Evolutionary conservation across 2,113 vertebrate genomes (phyloP).

Genomic region (Saccopteryx bilineata): DNA sequence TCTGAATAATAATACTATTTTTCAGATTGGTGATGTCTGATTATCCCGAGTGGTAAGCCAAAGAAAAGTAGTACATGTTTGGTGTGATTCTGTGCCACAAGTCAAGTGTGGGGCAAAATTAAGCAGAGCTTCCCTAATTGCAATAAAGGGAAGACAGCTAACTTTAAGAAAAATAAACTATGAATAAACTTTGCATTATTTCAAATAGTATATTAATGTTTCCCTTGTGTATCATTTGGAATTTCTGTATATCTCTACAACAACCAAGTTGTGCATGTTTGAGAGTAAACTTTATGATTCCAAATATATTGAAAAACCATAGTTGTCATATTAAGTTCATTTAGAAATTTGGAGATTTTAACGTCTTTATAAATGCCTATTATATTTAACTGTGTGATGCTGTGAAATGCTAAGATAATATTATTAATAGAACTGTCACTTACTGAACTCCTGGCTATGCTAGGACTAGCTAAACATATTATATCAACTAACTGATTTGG

Average conservation of each 20-base stretch:
- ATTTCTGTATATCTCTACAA: not conserved
- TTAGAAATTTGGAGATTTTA: not conserved
- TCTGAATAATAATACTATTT: not conserved
- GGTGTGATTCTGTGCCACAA: slow-evolving; percentile 90
- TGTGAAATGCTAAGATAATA: not conserved
- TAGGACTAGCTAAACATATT: not conserved
- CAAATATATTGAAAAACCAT: not conserved
- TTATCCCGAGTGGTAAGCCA: slow-evolving; percentile 90
- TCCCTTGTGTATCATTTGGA: not conserved
- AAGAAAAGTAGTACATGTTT: slow-evolving; percentile 86
- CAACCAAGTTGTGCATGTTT: not conserved
- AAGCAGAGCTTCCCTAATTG: slow-evolving; percentile 90
- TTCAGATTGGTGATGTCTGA: slow-evolving; percentile 84
- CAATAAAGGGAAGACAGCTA: slow-evolving; percentile 90
- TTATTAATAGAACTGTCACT: not conserved
- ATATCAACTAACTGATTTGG: not conserved
- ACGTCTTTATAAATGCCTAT: not conserved
- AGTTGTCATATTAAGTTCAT: not conserved
- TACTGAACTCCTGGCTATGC: not conserved
- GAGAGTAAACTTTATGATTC: not conserved
- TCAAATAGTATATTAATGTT: accelerated
- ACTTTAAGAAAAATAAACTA: slow-evolving; percentile 88
- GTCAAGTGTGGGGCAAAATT: slow-evolving; percentile 92
- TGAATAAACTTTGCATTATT: accelerated
- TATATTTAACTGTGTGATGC: not conserved